Conservation (phyloP, 2,113 vertebrate species). For the Phylloscopus whistleri region DNA sequence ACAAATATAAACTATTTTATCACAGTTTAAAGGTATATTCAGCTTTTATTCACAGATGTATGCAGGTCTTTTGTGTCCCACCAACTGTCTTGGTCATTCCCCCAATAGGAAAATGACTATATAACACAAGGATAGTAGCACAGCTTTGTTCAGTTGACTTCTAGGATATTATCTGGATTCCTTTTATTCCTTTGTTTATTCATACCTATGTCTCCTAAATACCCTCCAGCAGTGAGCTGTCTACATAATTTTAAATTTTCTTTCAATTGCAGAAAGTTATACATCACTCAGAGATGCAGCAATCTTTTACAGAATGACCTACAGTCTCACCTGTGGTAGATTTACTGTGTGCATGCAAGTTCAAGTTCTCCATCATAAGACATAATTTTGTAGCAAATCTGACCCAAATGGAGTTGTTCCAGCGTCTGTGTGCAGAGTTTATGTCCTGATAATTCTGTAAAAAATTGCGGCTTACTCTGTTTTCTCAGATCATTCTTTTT, state of each 20-base stretch:
- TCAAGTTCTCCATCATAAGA: background rate
- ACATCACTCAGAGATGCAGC: background rate
- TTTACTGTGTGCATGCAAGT: background rate
- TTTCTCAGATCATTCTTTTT: background rate
- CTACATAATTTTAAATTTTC: background rate
- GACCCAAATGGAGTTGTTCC: background rate
- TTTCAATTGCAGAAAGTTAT: background rate
- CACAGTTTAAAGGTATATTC: background rate
- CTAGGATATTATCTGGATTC: background rate
- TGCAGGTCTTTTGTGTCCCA: background rate
- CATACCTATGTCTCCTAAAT: background rate
- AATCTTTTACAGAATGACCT: background rate
- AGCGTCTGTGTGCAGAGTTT: background rate
- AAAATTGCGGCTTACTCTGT: background rate
- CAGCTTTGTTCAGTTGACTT: fast-evolving
- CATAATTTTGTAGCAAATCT: background rate
- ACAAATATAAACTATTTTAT: background rate
- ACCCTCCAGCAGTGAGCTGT: background rate
- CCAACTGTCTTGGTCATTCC: background rate
- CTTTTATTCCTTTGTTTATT: background rate
- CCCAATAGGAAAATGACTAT: background rate
- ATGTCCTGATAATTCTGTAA: background rate
- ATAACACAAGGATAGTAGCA: background rate
- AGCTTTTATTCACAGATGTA: background rate
- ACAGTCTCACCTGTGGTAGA: background rate